Evolutionary conservation across 2,797 vertebrate species (phyloP), one percentile per base, ranked within the genome.

Genomic region (Champsocephalus esox): DNA sequence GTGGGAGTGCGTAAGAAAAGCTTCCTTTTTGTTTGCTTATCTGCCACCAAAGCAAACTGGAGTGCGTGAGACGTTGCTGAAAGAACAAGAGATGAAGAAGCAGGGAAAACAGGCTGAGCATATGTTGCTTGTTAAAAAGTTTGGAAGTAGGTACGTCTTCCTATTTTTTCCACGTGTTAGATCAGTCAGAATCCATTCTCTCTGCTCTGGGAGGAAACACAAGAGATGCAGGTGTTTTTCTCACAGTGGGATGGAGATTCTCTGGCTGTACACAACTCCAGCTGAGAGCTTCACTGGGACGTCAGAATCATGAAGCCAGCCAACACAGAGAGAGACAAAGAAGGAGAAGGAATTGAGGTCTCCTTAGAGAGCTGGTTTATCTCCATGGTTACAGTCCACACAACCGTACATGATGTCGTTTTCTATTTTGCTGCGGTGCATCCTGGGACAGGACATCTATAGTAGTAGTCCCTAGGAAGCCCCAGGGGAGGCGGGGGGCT

Each of bases 401-500:
- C 81, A 57, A 67, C 67, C 76, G 68, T 73, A 86, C 83, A 72
- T 70, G 80, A 81, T 84, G 80, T 73, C 83, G 76, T 75, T 73
- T 73, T 89, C 72, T 84, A 78, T 88, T 80, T 78, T 73, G 68
- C 80, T 80, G 79, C 89, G 76, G 66, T 82, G 87, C 87, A 91
- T 90, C 89, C 77, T 90, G 88, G 87, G 85, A 91, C 78, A 70
- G 88, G 87, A 91, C 88, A 87, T 89, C 76, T 88, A 90, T 91
- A 80, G 86, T 75, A 41, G 83, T 67, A 28, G 28, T 28, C 28
- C 63, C 81, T 21, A 10, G 75, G 84, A 79, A 83, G 84, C 84
- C 88, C 84, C 79, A 19, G 70, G 89, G 90, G 85, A 90, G 73
- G 79, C 81, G 55, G 64, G 77, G 77, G 92, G 93, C 94, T 95